Percentiles rank a stretch among this genome's conserved stretches.
Evolutionary conservation across 2,888 invertebrate species (phyloP).

Genomic region (Agonum fuliginosum): DNA sequence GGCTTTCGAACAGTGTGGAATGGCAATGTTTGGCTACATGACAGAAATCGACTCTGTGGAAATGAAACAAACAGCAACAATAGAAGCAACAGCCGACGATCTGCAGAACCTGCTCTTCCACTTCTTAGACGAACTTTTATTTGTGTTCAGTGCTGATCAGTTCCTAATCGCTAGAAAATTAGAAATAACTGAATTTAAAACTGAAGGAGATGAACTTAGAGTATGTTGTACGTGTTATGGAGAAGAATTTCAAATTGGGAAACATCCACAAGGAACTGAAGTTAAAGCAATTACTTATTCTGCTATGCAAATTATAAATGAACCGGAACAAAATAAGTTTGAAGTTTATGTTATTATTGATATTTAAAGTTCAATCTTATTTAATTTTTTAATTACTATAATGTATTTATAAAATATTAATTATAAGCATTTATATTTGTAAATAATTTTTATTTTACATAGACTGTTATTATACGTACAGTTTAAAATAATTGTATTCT

Average conservation of each 20-base stretch:
- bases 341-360: constrained; percentile 99
- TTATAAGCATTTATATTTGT: constrained; percentile 3
- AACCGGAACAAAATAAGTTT: constrained; percentile 80
- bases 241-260: constrained; percentile 94
- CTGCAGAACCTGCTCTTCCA: constrained; percentile 91
- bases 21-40: constrained; percentile 99
- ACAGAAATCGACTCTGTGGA: constrained; percentile 92
- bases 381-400: constrained; percentile 63
- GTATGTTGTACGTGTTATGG: constrained; percentile 90
- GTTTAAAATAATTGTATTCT: too few species aligned
- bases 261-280: constrained; percentile 98
- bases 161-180: constrained; percentile 91
- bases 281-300: constrained; percentile 99
- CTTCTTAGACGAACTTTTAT: constrained; percentile 95
- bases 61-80: constrained; percentile 83
- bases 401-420: not conserved
- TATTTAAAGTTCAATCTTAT: constrained; percentile 77
- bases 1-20: constrained; percentile 95
- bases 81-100: constrained; percentile 94
- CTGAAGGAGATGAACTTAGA: constrained; percentile 81
- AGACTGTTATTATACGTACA: too few species aligned
- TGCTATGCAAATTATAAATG: constrained; percentile 94
- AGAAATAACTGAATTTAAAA: constrained; percentile 90
- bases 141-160: constrained; percentile 94
- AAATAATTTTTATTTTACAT: too few species aligned